Evolutionary conservation across 2,797 vertebrate species (phyloP).

Genomic region (Cyclura pinguis): DNA sequence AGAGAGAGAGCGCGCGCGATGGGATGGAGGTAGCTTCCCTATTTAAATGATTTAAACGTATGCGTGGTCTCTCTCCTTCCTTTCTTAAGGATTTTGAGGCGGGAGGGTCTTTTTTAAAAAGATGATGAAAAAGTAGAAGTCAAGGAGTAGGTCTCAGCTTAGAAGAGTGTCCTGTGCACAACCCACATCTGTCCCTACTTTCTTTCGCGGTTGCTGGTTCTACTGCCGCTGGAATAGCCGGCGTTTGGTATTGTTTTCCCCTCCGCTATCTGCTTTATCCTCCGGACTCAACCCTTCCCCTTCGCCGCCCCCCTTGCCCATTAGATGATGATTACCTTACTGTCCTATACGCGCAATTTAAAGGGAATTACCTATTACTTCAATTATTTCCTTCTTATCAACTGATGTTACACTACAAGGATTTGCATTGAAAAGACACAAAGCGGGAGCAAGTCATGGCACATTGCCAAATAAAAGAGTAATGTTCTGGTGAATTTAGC

Average conservation of each 20-base stretch:
- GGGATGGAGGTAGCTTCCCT: constrained; percentile 2
- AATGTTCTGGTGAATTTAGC: constrained; percentile 93
- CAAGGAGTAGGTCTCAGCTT: constrained; percentile 29
- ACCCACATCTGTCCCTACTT: constrained; percentile 38
- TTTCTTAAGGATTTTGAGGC: rapidly evolving
- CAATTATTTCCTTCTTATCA: constrained; percentile 91
- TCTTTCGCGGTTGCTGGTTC: neutral
- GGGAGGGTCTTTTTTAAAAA: neutral
- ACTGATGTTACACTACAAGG: constrained; percentile 91
- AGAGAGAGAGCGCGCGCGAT: neutral
- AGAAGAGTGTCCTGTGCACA: constrained; percentile 28
- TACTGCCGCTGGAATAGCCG: constrained; percentile 42
- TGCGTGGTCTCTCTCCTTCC: neutral
- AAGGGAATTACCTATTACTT: constrained; percentile 84
- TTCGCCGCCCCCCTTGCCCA: constrained; percentile 40
- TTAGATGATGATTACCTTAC: constrained; percentile 72
- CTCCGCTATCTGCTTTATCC: constrained; percentile 63
- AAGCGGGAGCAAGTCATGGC: constrained; percentile 91
- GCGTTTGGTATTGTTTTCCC: constrained; percentile 56
- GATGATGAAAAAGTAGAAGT: no score
- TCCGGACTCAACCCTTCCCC: constrained; percentile 52
- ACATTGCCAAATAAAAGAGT: constrained; percentile 89
- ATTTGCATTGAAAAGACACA: constrained; percentile 90
- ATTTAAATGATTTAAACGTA: constrained; percentile 58
- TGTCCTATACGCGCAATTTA: constrained; percentile 74